phyloP scores from a whole-genome alignment of 2,797 vertebrate genomes.

The Harpagifer antarcticus region DNA sequence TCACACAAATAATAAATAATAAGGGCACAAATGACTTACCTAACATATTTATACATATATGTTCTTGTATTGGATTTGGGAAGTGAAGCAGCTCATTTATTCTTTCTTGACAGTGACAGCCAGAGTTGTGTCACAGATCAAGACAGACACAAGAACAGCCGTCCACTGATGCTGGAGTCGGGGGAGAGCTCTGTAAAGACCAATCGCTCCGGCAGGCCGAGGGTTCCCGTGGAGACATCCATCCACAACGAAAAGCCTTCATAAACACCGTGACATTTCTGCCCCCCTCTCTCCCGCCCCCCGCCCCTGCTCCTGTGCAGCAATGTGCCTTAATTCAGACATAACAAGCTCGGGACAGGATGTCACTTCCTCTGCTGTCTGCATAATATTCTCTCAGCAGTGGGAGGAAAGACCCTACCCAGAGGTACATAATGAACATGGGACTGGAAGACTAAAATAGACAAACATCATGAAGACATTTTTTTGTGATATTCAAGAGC shows the following conservation, averaged over 20 bases:
- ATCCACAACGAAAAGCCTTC: conserved; percentile 55
- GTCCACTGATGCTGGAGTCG: conserved; percentile 25
- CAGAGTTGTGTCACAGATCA: conserved; percentile 53
- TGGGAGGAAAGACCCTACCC: conserved; percentile 42
- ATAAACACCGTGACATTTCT: conserved; percentile 56
- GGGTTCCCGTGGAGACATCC: conserved; percentile 35
- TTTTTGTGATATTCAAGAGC: conserved; percentile 17
- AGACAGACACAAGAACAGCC: conserved; percentile 71
- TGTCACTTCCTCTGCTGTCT: conserved; percentile 27
- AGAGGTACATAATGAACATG: conserved; percentile 6
- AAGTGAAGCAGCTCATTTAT: conserved; percentile 38
- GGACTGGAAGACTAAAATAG: conserved; percentile 34
- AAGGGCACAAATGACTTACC: no score
- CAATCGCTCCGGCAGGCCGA: conserved; percentile 72
- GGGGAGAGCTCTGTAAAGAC: conserved; percentile 75
- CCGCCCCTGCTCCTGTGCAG: conserved; percentile 13
- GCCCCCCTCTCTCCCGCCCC: neutral
- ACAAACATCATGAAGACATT: conserved; percentile 1
- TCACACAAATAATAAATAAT: no score
- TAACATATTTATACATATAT: neutral
- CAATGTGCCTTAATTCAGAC: conserved; percentile 36
- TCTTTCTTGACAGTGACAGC: conserved; percentile 72
- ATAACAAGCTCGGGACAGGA: conserved; percentile 37
- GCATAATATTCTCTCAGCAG: conserved; percentile 33
- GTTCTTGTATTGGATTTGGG: neutral